These are phyloP conservation scores for Scalopus aquaticus DNA, from an alignment of 2,113 vertebrate species.

Conservation along the genomic window DNA sequence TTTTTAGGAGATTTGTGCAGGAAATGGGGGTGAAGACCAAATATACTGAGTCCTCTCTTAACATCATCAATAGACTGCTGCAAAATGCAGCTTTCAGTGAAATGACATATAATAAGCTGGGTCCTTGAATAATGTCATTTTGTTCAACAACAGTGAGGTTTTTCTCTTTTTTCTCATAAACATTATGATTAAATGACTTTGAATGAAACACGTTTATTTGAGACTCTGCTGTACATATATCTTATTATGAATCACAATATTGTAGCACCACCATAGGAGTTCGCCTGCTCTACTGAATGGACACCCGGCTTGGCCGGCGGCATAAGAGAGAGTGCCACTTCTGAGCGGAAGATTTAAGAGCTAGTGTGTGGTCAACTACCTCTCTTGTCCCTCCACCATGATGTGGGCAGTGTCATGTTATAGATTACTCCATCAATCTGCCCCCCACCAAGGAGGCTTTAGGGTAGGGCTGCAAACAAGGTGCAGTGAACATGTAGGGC, in stretches of 20 bases:
- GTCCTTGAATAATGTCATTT: no score
- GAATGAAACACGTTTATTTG: no score
- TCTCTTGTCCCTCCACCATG: background rate
- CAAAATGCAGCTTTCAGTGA: no score
- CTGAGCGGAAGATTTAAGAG: background rate
- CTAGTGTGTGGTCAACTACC: no score
- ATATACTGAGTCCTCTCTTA: no score
- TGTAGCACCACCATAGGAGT: no score
- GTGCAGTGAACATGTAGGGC: background rate
- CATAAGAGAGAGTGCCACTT: background rate
- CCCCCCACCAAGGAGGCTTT: background rate
- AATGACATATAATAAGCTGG: no score
- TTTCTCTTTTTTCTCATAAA: no score
- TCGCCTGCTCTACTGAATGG: background rate
- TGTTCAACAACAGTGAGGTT: no score
- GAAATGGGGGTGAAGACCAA: background rate
- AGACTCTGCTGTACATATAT: background rate
- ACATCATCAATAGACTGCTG: no score
- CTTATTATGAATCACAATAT: background rate
- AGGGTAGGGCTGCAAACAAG: background rate
- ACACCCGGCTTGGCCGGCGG: background rate
- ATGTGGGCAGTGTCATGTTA: background rate
- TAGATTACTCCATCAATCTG: background rate
- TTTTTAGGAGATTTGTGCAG: background rate
- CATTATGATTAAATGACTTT: no score